Base-by-base conservation (phyloP, 2,888 invertebrate species). In the Lutraria lutraria region DNA sequence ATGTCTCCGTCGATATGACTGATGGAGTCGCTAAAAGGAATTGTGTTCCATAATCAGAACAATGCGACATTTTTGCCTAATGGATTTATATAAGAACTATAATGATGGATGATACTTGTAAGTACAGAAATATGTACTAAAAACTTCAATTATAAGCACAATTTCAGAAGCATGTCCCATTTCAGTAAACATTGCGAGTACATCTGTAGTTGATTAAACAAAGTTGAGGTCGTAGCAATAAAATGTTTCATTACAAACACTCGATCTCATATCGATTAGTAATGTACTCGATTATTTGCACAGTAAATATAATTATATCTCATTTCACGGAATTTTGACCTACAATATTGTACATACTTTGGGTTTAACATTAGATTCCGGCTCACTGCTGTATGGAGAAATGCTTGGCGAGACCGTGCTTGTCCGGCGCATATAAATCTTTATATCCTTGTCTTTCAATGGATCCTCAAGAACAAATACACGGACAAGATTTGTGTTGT, bases 381-480 rank as follows among this genome's bases (percentile, higher is more conserved):
- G 63, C 25, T 13, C 25, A 25, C 25, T 19, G 19, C 56, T 56
- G 56, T 56, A 8, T 56, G 13, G 3, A 16, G 56, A 56, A 19
- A 56, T 13, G 8, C n/a, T 68, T 25, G 63, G 12, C 12, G 21
- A 68, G 25, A 12, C 63, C 8, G 63, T 68, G 25, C 21, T 68
- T 43, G 43, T 68, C 12, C 63, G n/a, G n/a, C 25, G 63, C 25
- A 88, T 31, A 83, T 86, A 86, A 29, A 82, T 56, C 0, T 25
- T n/a, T n/a, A 89, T 34, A 60, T 86, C 89, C 31, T 85, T 72
- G 79, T 91, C 89, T 16, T 63, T 52, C 19, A 91, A 43, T 21
- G 91, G 91, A 54, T 91, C 91, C 72, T 89, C 88, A 0, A 86
- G 21, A 0, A 82, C 31, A 52, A 88, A 91, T 13, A 91, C 79